These are phyloP conservation scores for Cricetomys ansorgei DNA, from an alignment of 2,113 vertebrate genomes.

Conservation along the genomic window DNA sequence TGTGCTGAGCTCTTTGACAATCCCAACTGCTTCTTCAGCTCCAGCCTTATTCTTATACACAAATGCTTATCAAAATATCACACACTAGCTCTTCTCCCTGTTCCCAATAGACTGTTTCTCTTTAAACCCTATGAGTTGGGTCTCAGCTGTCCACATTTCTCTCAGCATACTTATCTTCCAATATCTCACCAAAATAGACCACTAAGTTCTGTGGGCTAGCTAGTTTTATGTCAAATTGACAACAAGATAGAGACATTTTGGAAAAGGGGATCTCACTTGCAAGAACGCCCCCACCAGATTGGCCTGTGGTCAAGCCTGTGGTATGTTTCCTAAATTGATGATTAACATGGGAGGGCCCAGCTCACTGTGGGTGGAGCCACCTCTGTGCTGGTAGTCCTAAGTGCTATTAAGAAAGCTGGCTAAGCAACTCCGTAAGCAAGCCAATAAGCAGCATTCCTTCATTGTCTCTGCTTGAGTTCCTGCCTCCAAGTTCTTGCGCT, in stretches of 20 bases:
- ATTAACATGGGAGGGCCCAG: background rate
- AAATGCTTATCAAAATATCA: background rate
- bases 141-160: background rate
- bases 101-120: background rate
- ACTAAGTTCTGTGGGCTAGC: background rate
- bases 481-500: background rate
- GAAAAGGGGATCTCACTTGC: background rate
- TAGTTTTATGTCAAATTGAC: background rate
- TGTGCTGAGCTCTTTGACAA: background rate
- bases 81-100: background rate
- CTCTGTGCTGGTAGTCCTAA: background rate
- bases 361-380: background rate
- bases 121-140: background rate
- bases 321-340: background rate
- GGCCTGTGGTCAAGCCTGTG: background rate
- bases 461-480: background rate
- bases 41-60: background rate
- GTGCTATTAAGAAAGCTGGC: background rate
- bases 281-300: background rate
- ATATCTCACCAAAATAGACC: background rate
- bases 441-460: background rate
- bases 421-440: background rate
- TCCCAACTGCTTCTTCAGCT: background rate
- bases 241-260: background rate
- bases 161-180: background rate